A percentile compares a stretch with the other conserved stretches of the same genome.
Evolutionary conservation across 2,797 vertebrate genomes (phyloP).

Genomic region (Spea hammondii): DNA sequence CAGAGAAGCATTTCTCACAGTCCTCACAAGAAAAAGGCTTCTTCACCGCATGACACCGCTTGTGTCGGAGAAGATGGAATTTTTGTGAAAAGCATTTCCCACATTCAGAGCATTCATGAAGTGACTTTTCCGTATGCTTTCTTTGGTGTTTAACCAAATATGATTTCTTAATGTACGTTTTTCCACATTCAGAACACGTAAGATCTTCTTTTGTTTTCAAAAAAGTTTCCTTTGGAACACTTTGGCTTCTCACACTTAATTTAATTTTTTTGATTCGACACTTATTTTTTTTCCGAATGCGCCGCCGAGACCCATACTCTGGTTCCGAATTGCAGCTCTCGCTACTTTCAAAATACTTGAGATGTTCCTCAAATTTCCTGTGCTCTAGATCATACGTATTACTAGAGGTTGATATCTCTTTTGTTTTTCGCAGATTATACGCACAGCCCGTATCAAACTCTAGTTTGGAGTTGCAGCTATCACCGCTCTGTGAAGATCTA

Average conservation of each 20-base stretch:
- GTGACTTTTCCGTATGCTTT: neutral
- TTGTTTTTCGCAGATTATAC: neutral
- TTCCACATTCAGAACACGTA: neutral
- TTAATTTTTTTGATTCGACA: neutral
- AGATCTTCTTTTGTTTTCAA: neutral
- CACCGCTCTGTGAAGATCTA: too few relatives aligned
- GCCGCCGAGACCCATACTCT: neutral
- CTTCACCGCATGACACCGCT: constrained; percentile 43
- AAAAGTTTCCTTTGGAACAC: neutral
- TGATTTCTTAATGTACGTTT: neutral
- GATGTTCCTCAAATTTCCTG: neutral
- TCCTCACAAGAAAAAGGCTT: constrained; percentile 48
- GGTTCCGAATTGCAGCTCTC: neutral
- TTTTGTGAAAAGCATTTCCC: neutral
- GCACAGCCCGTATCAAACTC: too few relatives aligned
- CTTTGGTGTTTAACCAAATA: neutral
- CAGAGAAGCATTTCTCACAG: constrained; percentile 50
- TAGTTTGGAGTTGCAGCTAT: too few relatives aligned
- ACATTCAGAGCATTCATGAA: neutral
- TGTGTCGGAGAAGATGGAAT: neutral
- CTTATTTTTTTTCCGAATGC: neutral
- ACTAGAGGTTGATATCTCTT: neutral
- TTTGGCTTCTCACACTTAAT: neutral
- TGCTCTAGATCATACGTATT: neutral
- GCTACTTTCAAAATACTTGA: neutral